These are phyloP conservation scores for Perognathus longimembris DNA, from an alignment of 2,113 vertebrate genomes.

Conservation along the genomic window DNA sequence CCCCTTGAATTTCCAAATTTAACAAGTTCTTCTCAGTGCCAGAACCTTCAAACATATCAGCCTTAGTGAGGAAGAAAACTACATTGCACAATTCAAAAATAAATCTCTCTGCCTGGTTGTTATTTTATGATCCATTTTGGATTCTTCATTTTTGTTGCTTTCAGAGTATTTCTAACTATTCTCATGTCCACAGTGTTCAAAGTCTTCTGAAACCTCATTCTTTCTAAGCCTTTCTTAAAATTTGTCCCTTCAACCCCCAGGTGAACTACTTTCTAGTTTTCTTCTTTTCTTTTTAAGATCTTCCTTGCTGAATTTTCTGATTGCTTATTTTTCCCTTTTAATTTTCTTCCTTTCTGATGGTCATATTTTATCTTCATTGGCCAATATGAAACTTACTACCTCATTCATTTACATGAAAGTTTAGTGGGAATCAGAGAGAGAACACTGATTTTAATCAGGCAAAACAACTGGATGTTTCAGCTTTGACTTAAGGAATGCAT, in stretches of 20 bases:
- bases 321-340: background rate
- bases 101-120: background rate
- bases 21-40: background rate
- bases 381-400: background rate
- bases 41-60: background rate
- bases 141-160: background rate
- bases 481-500: background rate
- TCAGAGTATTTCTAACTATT: background rate
- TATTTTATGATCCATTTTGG: background rate
- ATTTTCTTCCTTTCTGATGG: background rate
- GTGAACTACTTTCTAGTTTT: background rate
- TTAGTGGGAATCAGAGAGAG: background rate
- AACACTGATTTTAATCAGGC: background rate
- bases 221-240: background rate
- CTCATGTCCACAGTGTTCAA: background rate
- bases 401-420: background rate
- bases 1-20: background rate
- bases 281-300: background rate
- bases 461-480: background rate
- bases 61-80: background rate
- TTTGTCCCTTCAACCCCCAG: background rate
- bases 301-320: background rate
- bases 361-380: background rate
- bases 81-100: background rate
- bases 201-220: background rate